Evolutionary conservation across 2,113 vertebrate species (phyloP).

Genomic region (Neofelis nebulosa): DNA sequence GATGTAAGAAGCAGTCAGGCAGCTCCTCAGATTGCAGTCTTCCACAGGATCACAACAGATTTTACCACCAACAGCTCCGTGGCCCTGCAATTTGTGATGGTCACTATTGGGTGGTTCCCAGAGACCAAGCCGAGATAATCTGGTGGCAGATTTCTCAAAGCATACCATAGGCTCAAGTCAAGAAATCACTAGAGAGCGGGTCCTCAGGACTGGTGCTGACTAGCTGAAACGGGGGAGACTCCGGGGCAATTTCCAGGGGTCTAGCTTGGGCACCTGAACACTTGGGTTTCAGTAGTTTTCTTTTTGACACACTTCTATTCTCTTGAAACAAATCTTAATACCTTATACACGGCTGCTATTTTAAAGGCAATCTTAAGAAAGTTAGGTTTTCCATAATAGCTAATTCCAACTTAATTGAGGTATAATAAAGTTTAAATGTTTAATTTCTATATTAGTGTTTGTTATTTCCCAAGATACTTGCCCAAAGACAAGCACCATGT

Average conservation of each 20-base stretch:
- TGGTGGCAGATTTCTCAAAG: too few relatives aligned
- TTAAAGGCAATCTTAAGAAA: slow-evolving; percentile 44
- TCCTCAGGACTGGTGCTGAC: neutral
- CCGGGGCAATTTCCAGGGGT: neutral
- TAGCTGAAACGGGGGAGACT: neutral
- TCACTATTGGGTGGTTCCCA: too few relatives aligned
- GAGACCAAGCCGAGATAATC: too few relatives aligned
- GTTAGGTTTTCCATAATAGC: neutral
- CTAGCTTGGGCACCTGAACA: neutral
- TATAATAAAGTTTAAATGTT: neutral
- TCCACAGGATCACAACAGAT: too few relatives aligned
- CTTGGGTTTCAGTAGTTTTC: neutral
- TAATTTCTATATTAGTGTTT: slow-evolving; percentile 22
- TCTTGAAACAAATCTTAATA: neutral
- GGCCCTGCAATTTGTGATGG: too few relatives aligned
- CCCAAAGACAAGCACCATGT: neutral
- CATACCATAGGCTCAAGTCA: too few relatives aligned
- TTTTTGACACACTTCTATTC: slow-evolving; percentile 14
- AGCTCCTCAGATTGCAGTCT: too few relatives aligned
- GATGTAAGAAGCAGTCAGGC: too few relatives aligned
- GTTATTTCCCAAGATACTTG: slow-evolving; percentile 25
- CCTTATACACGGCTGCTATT: neutral
- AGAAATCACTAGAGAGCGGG: too few relatives aligned
- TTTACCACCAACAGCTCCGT: too few relatives aligned
- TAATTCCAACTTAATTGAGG: neutral